Evolutionary conservation across 2,888 invertebrate species (phyloP).

Genomic region (Drosophila demipolita): DNA sequence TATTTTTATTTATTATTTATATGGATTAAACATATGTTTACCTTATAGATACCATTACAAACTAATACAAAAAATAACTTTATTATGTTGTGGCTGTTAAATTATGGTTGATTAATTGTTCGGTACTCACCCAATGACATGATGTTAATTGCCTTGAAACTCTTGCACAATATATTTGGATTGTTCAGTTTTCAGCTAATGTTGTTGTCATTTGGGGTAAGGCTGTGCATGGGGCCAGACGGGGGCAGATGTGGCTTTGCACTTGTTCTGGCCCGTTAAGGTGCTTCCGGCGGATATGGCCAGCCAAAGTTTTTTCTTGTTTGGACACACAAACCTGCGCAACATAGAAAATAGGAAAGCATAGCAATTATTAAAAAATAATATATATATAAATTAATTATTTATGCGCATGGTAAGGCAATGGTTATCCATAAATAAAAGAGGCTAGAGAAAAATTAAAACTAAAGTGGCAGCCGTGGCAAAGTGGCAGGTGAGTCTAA

Average conservation of each 20-base stretch:
- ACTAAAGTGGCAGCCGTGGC: conserved; percentile 61
- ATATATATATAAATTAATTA: conserved; percentile 57
- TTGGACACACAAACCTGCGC: conserved; percentile 72
- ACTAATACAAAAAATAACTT: background rate
- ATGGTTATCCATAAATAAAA: conserved; percentile 31
- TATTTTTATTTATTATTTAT: no score
- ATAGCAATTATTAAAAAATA: conserved; percentile 62
- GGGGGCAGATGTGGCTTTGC: conserved; percentile 56
- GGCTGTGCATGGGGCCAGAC: background rate
- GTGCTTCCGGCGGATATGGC: conserved; percentile 80
- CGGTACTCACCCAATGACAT: conserved; percentile 79
- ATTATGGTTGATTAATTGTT: conserved; percentile 36
- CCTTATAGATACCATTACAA: background rate
- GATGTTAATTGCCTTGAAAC: conserved; percentile 38
- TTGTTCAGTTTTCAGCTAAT: conserved; percentile 30
- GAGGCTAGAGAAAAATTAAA: conserved; percentile 60
- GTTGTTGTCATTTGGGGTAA: conserved; percentile 25
- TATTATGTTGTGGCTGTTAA: background rate
- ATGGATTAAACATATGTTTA: background rate
- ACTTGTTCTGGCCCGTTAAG: conserved; percentile 77
- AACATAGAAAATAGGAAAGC: conserved; percentile 71
- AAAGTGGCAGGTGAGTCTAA: conserved; percentile 48
- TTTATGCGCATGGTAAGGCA: conserved; percentile 72
- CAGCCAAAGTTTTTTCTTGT: conserved; percentile 55
- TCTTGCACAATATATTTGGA: conserved; percentile 38